These are phyloP conservation scores for Petroica traversi DNA, from an alignment of 2,113 vertebrate species.

Conservation along the genomic window DNA sequence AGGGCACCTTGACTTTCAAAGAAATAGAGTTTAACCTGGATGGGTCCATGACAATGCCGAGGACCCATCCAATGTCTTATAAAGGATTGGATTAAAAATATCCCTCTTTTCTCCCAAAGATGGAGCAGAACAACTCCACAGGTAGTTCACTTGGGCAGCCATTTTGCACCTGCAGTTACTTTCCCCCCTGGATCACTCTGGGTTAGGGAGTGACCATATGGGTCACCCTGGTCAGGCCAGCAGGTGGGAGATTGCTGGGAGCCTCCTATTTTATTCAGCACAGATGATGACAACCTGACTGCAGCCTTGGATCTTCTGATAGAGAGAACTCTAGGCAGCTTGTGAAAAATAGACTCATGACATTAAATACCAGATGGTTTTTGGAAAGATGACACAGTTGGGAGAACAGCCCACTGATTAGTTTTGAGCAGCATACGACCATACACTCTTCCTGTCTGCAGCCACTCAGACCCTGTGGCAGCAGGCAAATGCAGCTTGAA, in stretches of 20 bases:
- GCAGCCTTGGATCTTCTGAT: background rate
- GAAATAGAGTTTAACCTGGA: background rate
- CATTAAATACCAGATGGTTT: background rate
- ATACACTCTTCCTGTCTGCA: background rate
- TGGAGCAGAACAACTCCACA: background rate
- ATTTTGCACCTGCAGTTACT: background rate
- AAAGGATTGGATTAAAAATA: background rate
- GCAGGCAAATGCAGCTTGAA: background rate
- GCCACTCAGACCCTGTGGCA: background rate
- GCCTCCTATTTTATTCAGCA: background rate
- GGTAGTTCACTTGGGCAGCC: background rate
- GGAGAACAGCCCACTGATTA: background rate
- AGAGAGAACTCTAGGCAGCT: background rate
- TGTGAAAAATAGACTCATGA: background rate
- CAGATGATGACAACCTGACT: background rate
- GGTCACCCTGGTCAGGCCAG: background rate
- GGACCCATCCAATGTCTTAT: background rate
- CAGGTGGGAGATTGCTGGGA: background rate
- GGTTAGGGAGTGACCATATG: background rate
- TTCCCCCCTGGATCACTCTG: background rate
- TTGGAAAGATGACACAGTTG: background rate
- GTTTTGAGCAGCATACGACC: background rate
- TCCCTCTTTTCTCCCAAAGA: background rate
- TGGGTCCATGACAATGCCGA: background rate
- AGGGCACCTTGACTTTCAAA: background rate